phyloP scores from a whole-genome alignment of 2,797 vertebrate genomes.

The Ammospiza maritima region DNA sequence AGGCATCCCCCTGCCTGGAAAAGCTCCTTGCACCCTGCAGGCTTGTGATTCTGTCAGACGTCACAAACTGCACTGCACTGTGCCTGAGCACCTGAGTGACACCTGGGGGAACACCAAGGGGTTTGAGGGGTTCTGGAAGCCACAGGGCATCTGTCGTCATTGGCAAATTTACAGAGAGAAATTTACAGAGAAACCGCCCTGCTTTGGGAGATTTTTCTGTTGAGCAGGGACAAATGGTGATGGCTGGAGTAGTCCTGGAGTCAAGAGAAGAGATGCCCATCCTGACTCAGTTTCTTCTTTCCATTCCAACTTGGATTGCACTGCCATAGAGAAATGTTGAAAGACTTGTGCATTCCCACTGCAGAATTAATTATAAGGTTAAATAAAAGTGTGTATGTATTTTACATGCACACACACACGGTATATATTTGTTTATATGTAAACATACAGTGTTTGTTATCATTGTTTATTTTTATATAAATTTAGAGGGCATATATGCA shows the following conservation, averaged over 20 bases:
- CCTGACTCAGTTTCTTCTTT: background rate
- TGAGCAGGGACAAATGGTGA: background rate
- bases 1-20: background rate
- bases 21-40: background rate
- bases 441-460: background rate
- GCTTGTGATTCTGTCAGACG: background rate
- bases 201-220: background rate
- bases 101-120: background rate
- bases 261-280: background rate
- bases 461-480: background rate
- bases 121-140: background rate
- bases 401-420: accelerated
- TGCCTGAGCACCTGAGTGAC: background rate
- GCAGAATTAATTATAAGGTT: background rate
- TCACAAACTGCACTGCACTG: background rate
- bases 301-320: background rate
- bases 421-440: background rate
- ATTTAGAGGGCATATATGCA: background rate
- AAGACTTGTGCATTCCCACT: background rate
- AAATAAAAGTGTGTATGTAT: background rate
- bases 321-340: background rate
- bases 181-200: background rate
- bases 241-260: background rate
- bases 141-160: background rate
- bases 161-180: background rate